Base-by-base conservation (phyloP, 2,888 invertebrate genomes). In the Andricus quercusramuli region DNA sequence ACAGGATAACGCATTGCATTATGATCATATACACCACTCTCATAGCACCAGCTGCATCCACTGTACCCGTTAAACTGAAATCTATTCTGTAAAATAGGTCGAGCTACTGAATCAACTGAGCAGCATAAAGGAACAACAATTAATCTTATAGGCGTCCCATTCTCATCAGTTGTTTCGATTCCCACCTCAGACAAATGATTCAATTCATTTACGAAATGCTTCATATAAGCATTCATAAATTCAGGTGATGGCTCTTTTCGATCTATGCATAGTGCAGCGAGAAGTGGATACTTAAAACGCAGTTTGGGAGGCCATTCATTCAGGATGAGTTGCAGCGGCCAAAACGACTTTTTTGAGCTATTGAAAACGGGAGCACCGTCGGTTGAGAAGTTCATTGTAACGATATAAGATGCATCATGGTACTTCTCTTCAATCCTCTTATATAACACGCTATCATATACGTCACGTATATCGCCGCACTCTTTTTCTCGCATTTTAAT, bases 11-110 rank as follows among this genome's bases (percentile, higher is more conserved):
- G 41, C 77, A 81, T 77, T 3, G 70, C 77, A 65, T 9, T 8
- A 37, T 6, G 29, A 29, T 29, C 29, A 29, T 29, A 29, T 29
- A 29, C 29, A 29, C 29, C 29, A 29, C 29, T 29, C 2, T 29
- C 79, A 77, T 83, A 85, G 59, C 84, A 83, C 80, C 81, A 83
- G 6, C 81, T 81, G 37, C 37, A 51, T 82, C 84, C 83, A 74
- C 56, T 80, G 37, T 77, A 65, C 2, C 82, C 83, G 66, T 82
- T 82, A 41, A 78, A 82, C 17, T 79, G 70, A 11, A 79, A 41
- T 78, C 82, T 78, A 62, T 82, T 82, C 17, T 83, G 81, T 20
- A 83, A 2, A 17, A 82, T 59, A 8, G 80, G 77, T 77, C 84
- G 59, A 6, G 84, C 84, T 29, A 83, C 74, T 8, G 82, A 80